These are phyloP conservation scores for Anoplolepis gracilipes DNA, from an alignment of 1,140 invertebrate genomes.

Conservation along the genomic window DNA sequence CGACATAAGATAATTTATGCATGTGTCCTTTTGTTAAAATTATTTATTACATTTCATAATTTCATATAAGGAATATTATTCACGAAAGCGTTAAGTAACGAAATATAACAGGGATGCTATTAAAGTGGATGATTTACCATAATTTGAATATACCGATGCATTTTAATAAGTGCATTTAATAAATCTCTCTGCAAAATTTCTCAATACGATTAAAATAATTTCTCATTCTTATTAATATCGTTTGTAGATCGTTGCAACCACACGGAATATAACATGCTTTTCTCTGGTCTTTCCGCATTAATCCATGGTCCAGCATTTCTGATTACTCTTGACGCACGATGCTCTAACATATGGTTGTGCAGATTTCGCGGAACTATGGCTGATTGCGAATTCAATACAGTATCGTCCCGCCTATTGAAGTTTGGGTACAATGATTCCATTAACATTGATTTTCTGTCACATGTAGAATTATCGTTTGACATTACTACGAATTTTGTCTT, in stretches of 20 bases:
- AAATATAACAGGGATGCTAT: no score
- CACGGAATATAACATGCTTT: slow-evolving; percentile 69
- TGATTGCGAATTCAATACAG: not conserved
- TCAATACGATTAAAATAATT: slow-evolving; percentile 26
- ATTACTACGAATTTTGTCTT: not conserved
- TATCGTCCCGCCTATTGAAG: not conserved
- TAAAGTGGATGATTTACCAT: not conserved
- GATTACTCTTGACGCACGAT: not conserved
- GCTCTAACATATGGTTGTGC: not conserved
- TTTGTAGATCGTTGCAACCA: slow-evolving; percentile 70
- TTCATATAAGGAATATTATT: not conserved
- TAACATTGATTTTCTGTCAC: not conserved
- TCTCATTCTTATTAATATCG: slow-evolving; percentile 10
- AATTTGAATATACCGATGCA: not conserved
- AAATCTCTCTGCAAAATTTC: not conserved
- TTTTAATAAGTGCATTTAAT: no score
- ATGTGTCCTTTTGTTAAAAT: not conserved
- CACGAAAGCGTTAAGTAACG: not conserved
- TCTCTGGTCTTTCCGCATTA: slow-evolving; percentile 57
- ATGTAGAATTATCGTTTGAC: slow-evolving; percentile 4
- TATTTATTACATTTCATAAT: slow-evolving; percentile 20
- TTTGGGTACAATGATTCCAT: not conserved
- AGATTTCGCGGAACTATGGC: not conserved
- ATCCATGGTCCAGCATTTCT: not conserved
- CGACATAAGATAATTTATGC: not conserved